phyloP scores from a whole-genome alignment of 1,140 invertebrate species.

The Physella acuta region DNA sequence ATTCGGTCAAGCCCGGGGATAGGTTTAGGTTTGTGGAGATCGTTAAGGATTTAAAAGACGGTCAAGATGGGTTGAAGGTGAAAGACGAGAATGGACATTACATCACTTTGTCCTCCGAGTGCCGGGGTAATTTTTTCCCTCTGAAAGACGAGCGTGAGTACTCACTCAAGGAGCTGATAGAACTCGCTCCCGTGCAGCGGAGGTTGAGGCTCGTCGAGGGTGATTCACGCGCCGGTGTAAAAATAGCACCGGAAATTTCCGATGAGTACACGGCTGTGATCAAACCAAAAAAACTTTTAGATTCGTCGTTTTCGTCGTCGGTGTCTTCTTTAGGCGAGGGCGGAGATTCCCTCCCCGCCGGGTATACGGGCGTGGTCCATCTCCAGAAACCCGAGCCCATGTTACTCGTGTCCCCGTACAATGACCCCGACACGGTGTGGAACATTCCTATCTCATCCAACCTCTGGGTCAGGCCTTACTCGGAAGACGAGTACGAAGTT shows the following conservation, averaged over 20 bases:
- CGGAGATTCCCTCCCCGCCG: not conserved
- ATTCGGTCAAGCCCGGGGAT: constrained; percentile 32
- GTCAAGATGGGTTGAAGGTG: constrained; percentile 23
- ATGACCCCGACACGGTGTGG: constrained; percentile 25
- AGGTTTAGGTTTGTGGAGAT: constrained; percentile 27
- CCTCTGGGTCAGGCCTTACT: constrained; percentile 21
- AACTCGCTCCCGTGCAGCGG: constrained; percentile 29
- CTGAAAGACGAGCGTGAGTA: constrained; percentile 25
- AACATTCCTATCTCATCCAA: constrained; percentile 24
- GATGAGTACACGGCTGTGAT: not conserved
- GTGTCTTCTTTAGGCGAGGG: not conserved
- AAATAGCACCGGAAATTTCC: not conserved
- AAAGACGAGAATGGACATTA: constrained; percentile 22
- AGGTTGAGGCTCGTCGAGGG: constrained; percentile 19
- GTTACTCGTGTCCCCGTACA: constrained; percentile 26
- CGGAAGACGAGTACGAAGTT: constrained; percentile 29
- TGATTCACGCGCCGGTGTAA: constrained; percentile 8
- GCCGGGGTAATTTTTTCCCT: constrained; percentile 27
- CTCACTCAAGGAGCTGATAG: constrained; percentile 29
- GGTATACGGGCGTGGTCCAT: constrained; percentile 26
- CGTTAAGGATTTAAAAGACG: constrained; percentile 19
- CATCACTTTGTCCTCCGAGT: constrained; percentile 22
- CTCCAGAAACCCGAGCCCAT: constrained; percentile 22
- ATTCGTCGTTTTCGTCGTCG: not conserved
- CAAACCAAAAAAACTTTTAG: not conserved